Evolutionary conservation across 2,113 vertebrate genomes (phyloP).

Genomic region (Calyptommatus sinebrachiatus): DNA sequence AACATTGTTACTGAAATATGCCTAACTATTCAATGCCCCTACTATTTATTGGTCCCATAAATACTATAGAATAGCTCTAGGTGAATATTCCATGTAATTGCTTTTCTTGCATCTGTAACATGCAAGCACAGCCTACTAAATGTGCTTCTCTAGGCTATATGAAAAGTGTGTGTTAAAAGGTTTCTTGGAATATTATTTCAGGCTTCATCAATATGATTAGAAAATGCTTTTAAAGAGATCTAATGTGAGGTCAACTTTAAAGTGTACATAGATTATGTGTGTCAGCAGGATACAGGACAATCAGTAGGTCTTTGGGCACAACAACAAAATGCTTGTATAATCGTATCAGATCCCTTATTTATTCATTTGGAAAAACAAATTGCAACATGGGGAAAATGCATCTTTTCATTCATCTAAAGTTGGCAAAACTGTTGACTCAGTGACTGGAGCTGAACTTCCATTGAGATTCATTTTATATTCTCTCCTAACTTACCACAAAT

Average conservation of each 20-base stretch:
- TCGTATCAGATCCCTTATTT: background rate
- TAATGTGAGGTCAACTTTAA: background rate
- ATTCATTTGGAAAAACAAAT: background rate
- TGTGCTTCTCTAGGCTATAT: background rate
- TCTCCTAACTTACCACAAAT: constrained; percentile 77
- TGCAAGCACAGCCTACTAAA: background rate
- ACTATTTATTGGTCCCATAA: constrained; percentile 1
- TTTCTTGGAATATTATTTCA: background rate
- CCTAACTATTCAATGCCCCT: background rate
- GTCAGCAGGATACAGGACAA: background rate
- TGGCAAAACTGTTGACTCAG: background rate
- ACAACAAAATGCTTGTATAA: too few species aligned
- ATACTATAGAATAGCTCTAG: background rate
- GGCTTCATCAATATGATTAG: background rate
- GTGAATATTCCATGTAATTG: background rate
- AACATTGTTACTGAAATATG: background rate
- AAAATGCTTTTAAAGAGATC: background rate
- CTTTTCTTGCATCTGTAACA: constrained; percentile 14
- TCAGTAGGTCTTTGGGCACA: too few species aligned
- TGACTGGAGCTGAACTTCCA: background rate
- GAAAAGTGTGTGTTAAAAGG: constrained; percentile 16
- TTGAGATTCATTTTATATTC: background rate
- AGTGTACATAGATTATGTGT: background rate
- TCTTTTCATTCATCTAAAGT: background rate
- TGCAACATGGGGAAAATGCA: background rate